A percentile compares a stretch with the other conserved stretches of the same genome.
Conservation (phyloP, 1,140 invertebrate species). For the Zaprionus ghesquierei region DNA sequence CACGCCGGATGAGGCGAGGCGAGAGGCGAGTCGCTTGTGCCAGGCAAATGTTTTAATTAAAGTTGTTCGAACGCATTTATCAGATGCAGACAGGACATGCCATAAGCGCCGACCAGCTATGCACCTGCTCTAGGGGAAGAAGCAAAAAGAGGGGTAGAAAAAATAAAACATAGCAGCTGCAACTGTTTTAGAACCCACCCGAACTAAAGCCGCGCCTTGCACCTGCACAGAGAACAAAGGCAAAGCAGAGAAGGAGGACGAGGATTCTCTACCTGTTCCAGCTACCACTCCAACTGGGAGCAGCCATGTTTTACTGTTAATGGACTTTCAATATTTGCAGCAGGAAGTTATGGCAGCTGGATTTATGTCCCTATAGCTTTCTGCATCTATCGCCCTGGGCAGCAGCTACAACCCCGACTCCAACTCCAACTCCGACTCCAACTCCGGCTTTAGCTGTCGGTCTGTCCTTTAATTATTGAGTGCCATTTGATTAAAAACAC, state of each 20-base stretch:
- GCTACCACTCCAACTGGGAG: not conserved
- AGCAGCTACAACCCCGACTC: not conserved
- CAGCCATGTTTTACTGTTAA: constrained; percentile 73
- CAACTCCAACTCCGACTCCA: not conserved
- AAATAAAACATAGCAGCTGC: constrained; percentile 14
- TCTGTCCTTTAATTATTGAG: constrained; percentile 46
- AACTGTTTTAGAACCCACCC: constrained; percentile 17
- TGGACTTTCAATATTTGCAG: constrained; percentile 76
- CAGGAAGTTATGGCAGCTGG: constrained; percentile 75
- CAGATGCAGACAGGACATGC: constrained; percentile 76
- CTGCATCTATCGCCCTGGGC: constrained; percentile 28
- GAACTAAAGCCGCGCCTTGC: not conserved
- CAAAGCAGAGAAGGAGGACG: not conserved
- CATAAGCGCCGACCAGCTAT: constrained; percentile 33
- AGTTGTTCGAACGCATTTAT: constrained; percentile 74
- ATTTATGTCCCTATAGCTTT: constrained; percentile 59
- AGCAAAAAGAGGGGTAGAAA: not conserved
- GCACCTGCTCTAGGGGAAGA: constrained; percentile 8
- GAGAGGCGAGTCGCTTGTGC: not conserved
- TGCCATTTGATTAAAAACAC: constrained; percentile 49
- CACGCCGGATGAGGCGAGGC: constrained; percentile 6
- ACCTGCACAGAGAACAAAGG: constrained; percentile 19
- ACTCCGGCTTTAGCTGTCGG: not conserved
- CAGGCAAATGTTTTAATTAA: constrained; percentile 71
- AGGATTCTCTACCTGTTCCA: not conserved